Evolutionary conservation across 2,888 invertebrate species (phyloP).

Genomic region (Phorcus lineatus): DNA sequence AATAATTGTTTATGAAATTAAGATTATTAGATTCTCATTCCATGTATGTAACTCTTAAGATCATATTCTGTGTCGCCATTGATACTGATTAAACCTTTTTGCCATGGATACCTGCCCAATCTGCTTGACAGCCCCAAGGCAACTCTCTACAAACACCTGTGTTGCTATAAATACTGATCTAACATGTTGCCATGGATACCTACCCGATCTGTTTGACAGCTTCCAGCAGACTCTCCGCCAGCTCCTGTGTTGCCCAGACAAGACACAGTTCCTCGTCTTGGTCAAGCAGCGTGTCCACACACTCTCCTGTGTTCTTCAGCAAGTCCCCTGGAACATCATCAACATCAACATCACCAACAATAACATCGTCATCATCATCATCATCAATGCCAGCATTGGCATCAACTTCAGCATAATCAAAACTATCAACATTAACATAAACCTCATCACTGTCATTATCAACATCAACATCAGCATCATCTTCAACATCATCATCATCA

Average conservation of each 20-base stretch:
- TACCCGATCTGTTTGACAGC: slow-evolving; percentile 70
- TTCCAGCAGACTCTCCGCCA: slow-evolving; percentile 65
- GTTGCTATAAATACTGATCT: slow-evolving; percentile 46
- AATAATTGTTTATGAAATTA: no score
- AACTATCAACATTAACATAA: no score
- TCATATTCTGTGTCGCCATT: background rate
- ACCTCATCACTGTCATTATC: no score
- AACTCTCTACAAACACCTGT: slow-evolving; percentile 58
- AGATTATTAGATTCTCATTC: no score
- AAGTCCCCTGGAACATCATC: slow-evolving; percentile 64
- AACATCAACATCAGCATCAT: no score
- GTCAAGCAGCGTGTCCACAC: slow-evolving; percentile 66
- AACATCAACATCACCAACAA: no score
- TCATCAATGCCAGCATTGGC: no score
- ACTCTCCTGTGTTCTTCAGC: slow-evolving; percentile 66
- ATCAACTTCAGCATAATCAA: no score
- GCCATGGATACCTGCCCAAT: slow-evolving; percentile 54
- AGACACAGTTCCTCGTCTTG: slow-evolving; percentile 64
- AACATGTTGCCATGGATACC: slow-evolving; percentile 4
- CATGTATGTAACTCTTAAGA: background rate
- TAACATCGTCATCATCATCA: no score
- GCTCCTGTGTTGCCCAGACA: slow-evolving; percentile 63
- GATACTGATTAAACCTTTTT: background rate
- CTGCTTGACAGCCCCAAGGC: slow-evolving; percentile 69
- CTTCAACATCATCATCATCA: no score